Evolutionary conservation across 1,140 invertebrate species (phyloP), one percentile per base, ranked within the genome.

Genomic region (Himalopsyche phryganea): DNA sequence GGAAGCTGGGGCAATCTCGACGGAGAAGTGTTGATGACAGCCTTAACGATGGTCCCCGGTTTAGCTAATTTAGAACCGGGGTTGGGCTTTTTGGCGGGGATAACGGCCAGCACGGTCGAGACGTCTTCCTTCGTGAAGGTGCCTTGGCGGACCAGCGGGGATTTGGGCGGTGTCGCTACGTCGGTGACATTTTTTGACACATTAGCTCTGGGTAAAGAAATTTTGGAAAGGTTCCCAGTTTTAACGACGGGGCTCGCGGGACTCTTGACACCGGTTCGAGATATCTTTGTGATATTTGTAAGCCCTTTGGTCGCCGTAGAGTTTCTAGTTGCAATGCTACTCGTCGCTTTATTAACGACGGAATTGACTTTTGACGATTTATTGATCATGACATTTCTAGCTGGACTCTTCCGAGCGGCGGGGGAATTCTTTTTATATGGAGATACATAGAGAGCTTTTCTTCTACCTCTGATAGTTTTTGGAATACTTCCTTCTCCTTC

Each of bases 61-160:
- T 75, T 77, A 0, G 66, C 63, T 1, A 67, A 36, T 48, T 72
- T 70, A 3, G 69, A 61, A n/a, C 66, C 63, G n/a, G 66, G 61
- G 1, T 66, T 61, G 13, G 56, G 53, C 13, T 74, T 67, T 61
- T 76, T 77, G 18, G 76, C 78, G 14, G 77, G 69, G 1, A 78
- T 73, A 11, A 45, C 63, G 14, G 76, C 65, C 5, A 79, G 76
- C 4, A 44, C 23, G 19, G 32, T 7, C 19, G 70, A 71, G 57
- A 72, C 75, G 62, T 90, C 87, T 60, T 93, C 90, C 72, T 93
- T 93, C 0, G 89, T 90, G 68, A 94, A 94, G 0, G 92, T 94
- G 17, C 89, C 90, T 70, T 94, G 91, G 35, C 91, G 81, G 48
- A 89, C 86, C 6, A 88, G 67, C 1, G 83, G 75, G 47, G 72